These are phyloP conservation scores for Trematocara marginatum DNA, from an alignment of 2,113 vertebrate species.

Conservation along the genomic window DNA sequence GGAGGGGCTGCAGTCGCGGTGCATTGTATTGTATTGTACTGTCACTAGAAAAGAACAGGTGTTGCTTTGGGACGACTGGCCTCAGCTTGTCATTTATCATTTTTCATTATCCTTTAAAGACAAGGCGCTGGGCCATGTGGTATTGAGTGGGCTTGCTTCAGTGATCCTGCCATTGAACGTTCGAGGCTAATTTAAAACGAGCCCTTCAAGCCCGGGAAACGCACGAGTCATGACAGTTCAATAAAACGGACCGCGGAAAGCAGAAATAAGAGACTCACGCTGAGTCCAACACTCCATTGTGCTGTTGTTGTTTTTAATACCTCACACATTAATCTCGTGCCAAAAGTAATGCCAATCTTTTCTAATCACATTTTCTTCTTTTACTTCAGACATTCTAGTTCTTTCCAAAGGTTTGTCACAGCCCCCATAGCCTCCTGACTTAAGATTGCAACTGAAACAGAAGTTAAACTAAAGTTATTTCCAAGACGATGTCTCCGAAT, in stretches of 20 bases:
- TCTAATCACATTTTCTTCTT: background rate
- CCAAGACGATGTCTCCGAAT: background rate
- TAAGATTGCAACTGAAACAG: background rate
- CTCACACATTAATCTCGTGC: background rate
- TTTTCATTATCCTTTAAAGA: conserved; percentile 60
- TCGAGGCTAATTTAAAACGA: conserved; percentile 65
- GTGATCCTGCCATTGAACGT: conserved; percentile 51
- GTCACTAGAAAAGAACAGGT: conserved; percentile 21
- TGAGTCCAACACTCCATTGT: background rate
- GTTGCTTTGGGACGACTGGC: background rate
- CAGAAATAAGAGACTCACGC: conserved; percentile 4
- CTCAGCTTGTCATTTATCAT: conserved; percentile 38
- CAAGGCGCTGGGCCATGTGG: conserved; percentile 36
- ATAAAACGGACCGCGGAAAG: conserved; percentile 43
- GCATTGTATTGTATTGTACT: background rate
- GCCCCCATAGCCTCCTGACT: background rate
- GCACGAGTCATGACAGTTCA: conserved; percentile 62
- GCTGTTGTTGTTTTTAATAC: background rate
- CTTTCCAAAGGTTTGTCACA: background rate
- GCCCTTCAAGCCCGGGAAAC: conserved; percentile 59
- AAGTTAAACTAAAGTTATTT: background rate
- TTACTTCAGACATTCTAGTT: background rate
- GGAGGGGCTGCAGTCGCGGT: background rate
- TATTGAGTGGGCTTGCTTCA: conserved; percentile 63
- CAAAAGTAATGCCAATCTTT: background rate